Evolutionary conservation across 2,113 vertebrate genomes (phyloP), one percentile per base, ranked within the genome.

Genomic region (Xenopus borealis): DNA sequence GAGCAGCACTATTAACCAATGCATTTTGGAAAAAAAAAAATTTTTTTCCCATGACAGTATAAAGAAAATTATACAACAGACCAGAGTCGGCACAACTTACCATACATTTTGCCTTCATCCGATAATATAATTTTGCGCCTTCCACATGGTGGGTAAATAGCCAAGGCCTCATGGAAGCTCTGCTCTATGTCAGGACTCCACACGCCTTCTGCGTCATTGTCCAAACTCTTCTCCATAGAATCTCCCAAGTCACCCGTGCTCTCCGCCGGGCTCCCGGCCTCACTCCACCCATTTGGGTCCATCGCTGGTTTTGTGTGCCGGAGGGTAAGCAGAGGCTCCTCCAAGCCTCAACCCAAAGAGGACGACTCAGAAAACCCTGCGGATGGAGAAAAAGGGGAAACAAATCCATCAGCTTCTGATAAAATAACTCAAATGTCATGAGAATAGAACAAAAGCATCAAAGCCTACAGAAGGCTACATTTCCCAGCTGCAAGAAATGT

Each of bases 21-120:
- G n/a, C n/a, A n/a, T n/a, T n/a, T n/a, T n/a, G n/a, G n/a, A n/a
- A n/a, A n/a, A n/a, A n/a, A n/a, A n/a, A n/a, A n/a, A n/a, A n/a
- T n/a, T n/a, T n/a, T n/a, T n/a, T n/a, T n/a, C n/a, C n/a, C n/a
- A n/a, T n/a, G n/a, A n/a, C n/a, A n/a, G n/a, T n/a, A n/a, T n/a
- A 40, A 40, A 9, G 33, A 40, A 40, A 40, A 40, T 40, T 40
- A 40, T 40, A 40, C 8, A 2, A 40, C 7, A 40, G 3, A 40
- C 33, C 2, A 40, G 1, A 2, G 33, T 9, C 7, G 33, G 5
- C 33, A 40, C 33, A 40, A 40, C 74, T 70, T 27, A 97, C 95
- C 95, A 71, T 97, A 97, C 95, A 97, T 97, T 92, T 96, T 96
- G 86, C 95, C 95, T 86, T 94, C 93, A 23, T 94, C 93, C 7